phyloP scores from a whole-genome alignment of 2,797 vertebrate genomes.

The Pachyuromys duprasi region DNA sequence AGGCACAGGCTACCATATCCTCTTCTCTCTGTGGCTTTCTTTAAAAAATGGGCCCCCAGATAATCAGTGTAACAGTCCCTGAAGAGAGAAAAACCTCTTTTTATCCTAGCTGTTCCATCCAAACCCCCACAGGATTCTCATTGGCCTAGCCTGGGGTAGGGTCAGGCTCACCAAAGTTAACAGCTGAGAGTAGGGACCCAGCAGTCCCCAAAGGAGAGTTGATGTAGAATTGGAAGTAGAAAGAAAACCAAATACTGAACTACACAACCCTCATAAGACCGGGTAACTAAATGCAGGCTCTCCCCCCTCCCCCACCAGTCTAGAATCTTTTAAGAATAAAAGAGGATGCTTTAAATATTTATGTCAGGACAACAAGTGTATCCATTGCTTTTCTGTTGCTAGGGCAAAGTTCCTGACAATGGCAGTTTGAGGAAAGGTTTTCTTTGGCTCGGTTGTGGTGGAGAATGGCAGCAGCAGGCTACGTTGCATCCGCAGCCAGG shows the following conservation, averaged over 20 bases:
- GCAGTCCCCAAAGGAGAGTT: not conserved
- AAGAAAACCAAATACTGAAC: not conserved
- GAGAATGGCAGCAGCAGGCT: not conserved
- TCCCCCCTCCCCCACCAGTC: not conserved
- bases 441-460: not conserved
- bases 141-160: not conserved
- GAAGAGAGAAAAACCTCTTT: not conserved
- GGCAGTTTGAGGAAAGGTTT: not conserved
- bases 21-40: not conserved
- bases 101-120: not conserved
- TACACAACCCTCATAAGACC: not conserved
- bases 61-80: not conserved
- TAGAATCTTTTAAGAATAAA: conserved; percentile 2
- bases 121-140: not conserved
- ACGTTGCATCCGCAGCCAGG: not conserved
- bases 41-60: not conserved
- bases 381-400: not conserved
- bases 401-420: not conserved
- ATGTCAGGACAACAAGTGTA: not conserved
- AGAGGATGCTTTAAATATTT: not conserved
- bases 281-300: not conserved
- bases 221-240: not conserved
- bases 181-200: not conserved
- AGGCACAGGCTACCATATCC: not conserved
- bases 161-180: not conserved